phyloP scores from a whole-genome alignment of 2,113 vertebrate species.

The Eudyptes chrysolophus region DNA sequence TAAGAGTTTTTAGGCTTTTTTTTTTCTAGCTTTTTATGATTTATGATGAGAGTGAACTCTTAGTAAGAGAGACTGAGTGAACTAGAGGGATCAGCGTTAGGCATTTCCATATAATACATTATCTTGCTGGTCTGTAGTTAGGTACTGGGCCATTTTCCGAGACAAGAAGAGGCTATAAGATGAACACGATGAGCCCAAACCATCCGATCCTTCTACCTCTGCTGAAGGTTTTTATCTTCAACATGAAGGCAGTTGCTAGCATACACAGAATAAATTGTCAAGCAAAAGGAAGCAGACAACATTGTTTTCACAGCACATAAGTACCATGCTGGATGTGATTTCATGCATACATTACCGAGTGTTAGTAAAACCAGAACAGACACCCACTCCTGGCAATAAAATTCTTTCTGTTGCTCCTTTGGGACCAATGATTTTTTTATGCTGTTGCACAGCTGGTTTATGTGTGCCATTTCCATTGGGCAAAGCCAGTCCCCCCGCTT shows the following conservation, averaged over 20 bases:
- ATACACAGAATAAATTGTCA: not conserved
- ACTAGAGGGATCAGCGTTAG: not conserved
- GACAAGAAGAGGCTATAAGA: not conserved
- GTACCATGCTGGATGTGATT: constrained; percentile 54
- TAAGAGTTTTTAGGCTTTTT: not conserved
- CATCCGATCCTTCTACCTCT: not conserved
- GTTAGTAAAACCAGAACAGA: constrained; percentile 68
- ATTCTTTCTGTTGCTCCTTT: constrained; percentile 36
- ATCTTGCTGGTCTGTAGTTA: not conserved
- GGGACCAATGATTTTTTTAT: constrained; percentile 66
- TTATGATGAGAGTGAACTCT: not conserved
- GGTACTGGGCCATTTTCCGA: not conserved
- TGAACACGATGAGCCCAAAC: not conserved
- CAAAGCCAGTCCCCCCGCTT: not conserved
- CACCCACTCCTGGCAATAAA: constrained; percentile 55
- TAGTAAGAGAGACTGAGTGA: not conserved
- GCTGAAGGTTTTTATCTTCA: not conserved
- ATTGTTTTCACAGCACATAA: constrained; percentile 42
- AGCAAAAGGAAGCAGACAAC: constrained; percentile 16
- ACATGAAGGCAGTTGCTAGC: not conserved
- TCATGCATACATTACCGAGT: constrained; percentile 54
- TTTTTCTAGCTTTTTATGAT: not conserved
- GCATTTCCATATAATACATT: not conserved
- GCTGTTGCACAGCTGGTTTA: constrained; percentile 60
- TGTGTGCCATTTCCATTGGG: constrained; percentile 57